Percentiles rank a stretch among this genome's conserved stretches.
Conservation (phyloP, 2,888 invertebrate species). For the Anoncus sp. region DNA sequence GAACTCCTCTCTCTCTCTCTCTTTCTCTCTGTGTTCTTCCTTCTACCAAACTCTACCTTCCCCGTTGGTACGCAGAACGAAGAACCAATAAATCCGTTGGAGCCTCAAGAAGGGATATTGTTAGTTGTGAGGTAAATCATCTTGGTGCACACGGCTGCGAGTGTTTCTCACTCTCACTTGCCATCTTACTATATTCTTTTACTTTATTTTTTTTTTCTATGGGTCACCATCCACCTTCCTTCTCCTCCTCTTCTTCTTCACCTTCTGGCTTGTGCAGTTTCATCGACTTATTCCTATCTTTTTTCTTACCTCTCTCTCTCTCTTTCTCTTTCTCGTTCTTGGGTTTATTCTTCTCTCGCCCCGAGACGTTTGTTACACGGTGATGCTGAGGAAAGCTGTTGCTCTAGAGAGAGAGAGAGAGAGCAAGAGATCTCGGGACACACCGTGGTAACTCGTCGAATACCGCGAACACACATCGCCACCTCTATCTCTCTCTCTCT, state of each 20-base stretch:
- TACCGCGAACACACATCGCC: slow-evolving; percentile 62
- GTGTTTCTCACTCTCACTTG: slow-evolving; percentile 71
- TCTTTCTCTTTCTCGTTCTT: slow-evolving; percentile 23
- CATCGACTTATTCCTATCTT: slow-evolving; percentile 61
- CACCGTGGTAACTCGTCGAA: slow-evolving; percentile 37
- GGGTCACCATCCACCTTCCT: slow-evolving; percentile 25
- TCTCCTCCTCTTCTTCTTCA: slow-evolving; percentile 60
- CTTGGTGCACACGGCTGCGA: slow-evolving; percentile 70
- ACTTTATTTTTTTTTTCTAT: slow-evolving; percentile 37
- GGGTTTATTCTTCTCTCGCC: slow-evolving; percentile 55
- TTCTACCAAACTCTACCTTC: slow-evolving; percentile 41
- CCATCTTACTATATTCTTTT: slow-evolving; percentile 57
- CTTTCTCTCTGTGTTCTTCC: slow-evolving; percentile 39
- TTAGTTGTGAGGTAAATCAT: slow-evolving; percentile 82
- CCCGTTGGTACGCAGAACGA: slow-evolving; percentile 69
- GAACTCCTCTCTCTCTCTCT: slow-evolving; percentile 54
- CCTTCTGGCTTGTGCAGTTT: slow-evolving; percentile 70
- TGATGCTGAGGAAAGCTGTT: slow-evolving; percentile 28
- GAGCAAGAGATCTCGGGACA: background rate
- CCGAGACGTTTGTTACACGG: slow-evolving; percentile 62
- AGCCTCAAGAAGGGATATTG: slow-evolving; percentile 80
- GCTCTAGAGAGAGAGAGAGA: slow-evolving; percentile 15
- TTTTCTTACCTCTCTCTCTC: slow-evolving; percentile 21
- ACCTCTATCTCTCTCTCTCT: too few species aligned
- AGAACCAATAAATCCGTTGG: slow-evolving; percentile 80